Base-by-base conservation (phyloP, 2,797 vertebrate species). In the Hydrocynus forskahlii region DNA sequence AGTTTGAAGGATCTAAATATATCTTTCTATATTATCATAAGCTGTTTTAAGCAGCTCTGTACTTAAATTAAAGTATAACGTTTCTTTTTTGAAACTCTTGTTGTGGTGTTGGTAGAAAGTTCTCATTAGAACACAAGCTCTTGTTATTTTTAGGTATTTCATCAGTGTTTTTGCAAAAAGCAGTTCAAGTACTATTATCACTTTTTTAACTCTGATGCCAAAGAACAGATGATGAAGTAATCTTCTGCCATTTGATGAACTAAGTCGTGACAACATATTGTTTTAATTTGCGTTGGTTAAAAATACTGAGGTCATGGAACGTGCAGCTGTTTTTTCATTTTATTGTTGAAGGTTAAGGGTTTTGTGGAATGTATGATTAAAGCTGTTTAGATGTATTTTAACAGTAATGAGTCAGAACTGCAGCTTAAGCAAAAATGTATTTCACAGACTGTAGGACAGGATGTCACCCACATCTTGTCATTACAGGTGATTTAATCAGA, bases 31-130 rank as follows among this genome's bases (percentile, higher is more conserved):
- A 23, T 74, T 23, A 76, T 23, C 52, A 17, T 72, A 48, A 80
- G 48, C 50, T 76, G 66, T 13, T 63, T 6, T 43, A 43, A 74
- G 74, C 23, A n/a, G 35, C n/a, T 80, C 43, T 74, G 2, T 43
- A 45, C 38, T 62, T 12, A 84, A 80, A 74, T 62, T 12, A 84
- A 80, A 74, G 43, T n/a, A 5, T 35, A 38, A 68, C 0, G 71
- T 45, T 77, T 68, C 25, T 54, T 57, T 29, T 54, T 45, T 77
- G 23, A 38, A 73, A 19, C 9, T 55, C 43, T 79, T 2, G 13
- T 83, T 54, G 45, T 75, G 8, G 23, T 59, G 62, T 70, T 57
- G 40, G 13, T 25, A 3, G 59, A 38, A 6, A 35, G 23, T 54
- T 19, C 21, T 25, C 9, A 35, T 13, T 69, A 45, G 21, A 7